Evolutionary conservation across 2,797 vertebrate genomes (phyloP).

Genomic region (Danio albolineatus): DNA sequence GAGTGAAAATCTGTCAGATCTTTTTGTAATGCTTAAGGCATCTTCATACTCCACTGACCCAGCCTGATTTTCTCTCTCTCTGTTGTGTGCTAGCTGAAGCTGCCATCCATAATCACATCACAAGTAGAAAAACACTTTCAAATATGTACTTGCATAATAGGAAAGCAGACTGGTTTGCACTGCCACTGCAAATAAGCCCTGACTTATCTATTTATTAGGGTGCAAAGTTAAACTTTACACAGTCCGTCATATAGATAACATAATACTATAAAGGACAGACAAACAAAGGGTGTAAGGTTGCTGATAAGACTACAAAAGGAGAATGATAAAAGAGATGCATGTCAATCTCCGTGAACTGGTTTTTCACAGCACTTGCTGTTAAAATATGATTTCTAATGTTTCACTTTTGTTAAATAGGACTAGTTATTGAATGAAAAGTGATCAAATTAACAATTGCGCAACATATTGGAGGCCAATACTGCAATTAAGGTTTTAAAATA

Average conservation of each 20-base stretch:
- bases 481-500: too few species aligned
- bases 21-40: neutral
- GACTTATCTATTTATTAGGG: constrained; percentile 16
- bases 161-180: neutral
- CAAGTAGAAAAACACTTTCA: neutral
- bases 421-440: neutral
- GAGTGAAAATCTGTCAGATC: neutral
- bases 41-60: neutral
- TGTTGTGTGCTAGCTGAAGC: neutral
- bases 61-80: neutral
- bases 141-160: constrained; percentile 7
- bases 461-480: too few species aligned
- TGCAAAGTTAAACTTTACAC: constrained; percentile 21
- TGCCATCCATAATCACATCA: neutral
- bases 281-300: constrained; percentile 41
- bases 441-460: neutral
- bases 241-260: constrained; percentile 25
- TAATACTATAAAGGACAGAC: constrained; percentile 31
- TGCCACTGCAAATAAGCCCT: neutral
- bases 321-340: constrained; percentile 26
- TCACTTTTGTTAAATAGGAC: constrained; percentile 12
- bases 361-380: constrained; percentile 18
- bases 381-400: constrained; percentile 12
- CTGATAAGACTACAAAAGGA: constrained; percentile 24
- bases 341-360: neutral